Base-by-base conservation (phyloP, 2,113 vertebrate genomes). In the Aramus guarauna region DNA sequence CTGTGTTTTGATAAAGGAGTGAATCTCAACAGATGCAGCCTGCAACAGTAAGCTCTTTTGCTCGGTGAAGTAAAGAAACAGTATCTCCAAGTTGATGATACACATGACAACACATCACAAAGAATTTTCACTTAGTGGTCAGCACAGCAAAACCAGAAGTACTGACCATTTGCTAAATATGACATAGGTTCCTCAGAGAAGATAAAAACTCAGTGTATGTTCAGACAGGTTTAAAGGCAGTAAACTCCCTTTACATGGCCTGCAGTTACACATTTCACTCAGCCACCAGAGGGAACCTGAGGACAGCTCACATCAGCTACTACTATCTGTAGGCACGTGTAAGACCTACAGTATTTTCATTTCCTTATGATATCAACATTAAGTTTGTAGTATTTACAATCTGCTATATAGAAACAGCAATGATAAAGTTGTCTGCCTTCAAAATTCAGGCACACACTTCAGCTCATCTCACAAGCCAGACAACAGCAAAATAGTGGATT, bases 281-380 rank as follows among this genome's bases (percentile, higher is more conserved):
- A 74, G 84, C 92, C 97, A 96, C 48, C 95, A 96, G 97, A 91
- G 87, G 96, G 97, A 95, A 88, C 89, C 91, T 81, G 71, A 90
- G 29, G 58, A 90, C 81, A 87, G 74, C 53, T 88, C n/a, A 82
- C 50, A 30, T 45, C 22, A 2, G 50, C 30, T 6, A 4, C 23
- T 1, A 3, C 16, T 21, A 8, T 2, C 43, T 62, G 59, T 12
- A 86, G 47, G 48, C 5, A 2, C 0, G 9, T 4, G 14, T 29
- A 45, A 68, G 5, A 83, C 12, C 29, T 2, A 3, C 52, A 13
- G 8, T 22, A 24, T 58, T 56, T 45, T 8, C 9, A 12, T 64
- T 36, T 92, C 53, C 32, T 9, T 17, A 26, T 0, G 14, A 64
- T 9, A 20, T 0, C 1, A 2, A 52, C 62, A 60, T 6, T 5